Conservation (phyloP, 2,113 vertebrate species). For the Passer montanus region DNA sequence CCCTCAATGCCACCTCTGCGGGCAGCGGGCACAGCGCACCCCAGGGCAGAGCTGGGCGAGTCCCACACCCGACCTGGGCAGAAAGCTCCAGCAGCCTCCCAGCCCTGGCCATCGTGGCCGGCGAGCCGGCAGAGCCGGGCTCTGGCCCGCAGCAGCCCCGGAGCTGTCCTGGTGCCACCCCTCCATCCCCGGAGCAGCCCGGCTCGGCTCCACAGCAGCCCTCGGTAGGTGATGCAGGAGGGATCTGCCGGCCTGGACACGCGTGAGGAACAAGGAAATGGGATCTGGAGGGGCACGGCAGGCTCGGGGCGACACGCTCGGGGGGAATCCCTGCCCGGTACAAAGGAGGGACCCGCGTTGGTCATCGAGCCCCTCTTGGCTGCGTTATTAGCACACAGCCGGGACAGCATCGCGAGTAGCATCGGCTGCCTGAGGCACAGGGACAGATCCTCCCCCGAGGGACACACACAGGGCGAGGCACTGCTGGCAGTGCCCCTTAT, state of each 20-base stretch:
- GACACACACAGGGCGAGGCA: neutral
- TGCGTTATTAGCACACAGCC: neutral
- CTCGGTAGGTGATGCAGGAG: neutral
- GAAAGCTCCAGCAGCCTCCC: rapidly evolving
- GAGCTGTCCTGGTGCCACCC: neutral
- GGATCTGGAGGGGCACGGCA: neutral
- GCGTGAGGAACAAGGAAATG: neutral
- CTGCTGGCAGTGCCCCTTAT: rapidly evolving
- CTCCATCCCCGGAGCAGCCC: neutral
- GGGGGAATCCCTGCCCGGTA: neutral
- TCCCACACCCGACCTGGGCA: neutral
- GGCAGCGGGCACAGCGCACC: neutral
- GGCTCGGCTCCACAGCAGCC: neutral
- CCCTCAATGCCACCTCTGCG: rapidly evolving
- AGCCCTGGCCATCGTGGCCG: neutral
- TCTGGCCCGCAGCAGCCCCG: neutral
- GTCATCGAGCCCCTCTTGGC: neutral
- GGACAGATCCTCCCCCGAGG: neutral
- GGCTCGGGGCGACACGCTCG: rapidly evolving
- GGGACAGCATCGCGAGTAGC: neutral
- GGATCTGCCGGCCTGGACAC: neutral
- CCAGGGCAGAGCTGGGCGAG: rapidly evolving
- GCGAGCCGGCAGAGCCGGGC: rapidly evolving
- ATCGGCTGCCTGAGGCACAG: rapidly evolving
- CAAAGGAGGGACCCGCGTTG: no score